Conservation (phyloP, 37 sponge, comb jelly and placozoan genomes). For the Sycon ciliatum region DNA sequence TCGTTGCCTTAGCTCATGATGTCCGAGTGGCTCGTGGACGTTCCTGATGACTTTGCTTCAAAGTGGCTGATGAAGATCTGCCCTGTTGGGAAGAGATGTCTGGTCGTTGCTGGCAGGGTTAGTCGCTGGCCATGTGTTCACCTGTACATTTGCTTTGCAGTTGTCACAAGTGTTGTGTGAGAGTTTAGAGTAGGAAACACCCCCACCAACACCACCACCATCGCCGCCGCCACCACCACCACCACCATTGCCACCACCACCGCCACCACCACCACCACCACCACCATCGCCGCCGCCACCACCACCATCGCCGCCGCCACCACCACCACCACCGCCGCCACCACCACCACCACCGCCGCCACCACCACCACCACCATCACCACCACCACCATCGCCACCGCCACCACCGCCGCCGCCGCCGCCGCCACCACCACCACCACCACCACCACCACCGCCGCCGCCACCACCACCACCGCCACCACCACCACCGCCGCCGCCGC, state of each 20-base stretch:
- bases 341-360: not conserved
- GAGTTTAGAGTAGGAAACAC: no score
- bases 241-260: no score
- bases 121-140: not conserved
- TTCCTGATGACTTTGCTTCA: slow-evolving; percentile 63
- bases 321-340: not conserved
- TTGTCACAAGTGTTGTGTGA: not conserved
- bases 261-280: no score
- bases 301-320: not conserved
- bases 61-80: slow-evolving; percentile 70
- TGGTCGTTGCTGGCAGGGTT: slow-evolving; percentile 64
- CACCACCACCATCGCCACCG: slow-evolving; percentile 3
- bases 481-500: slow-evolving; percentile 2
- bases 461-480: slow-evolving; percentile 17
- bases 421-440: not conserved
- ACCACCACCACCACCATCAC: not conserved
- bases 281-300: not conserved
- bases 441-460: slow-evolving; percentile 2
- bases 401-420: slow-evolving; percentile 2
- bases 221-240: no score
- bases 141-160: not conserved
- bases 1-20: slow-evolving; percentile 94
- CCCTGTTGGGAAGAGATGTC: slow-evolving; percentile 72
- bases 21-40: slow-evolving; percentile 88
- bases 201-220: no score